Evolutionary conservation across 2,888 invertebrate genomes (phyloP).

Genomic region (Dicyrtoma fusca): DNA sequence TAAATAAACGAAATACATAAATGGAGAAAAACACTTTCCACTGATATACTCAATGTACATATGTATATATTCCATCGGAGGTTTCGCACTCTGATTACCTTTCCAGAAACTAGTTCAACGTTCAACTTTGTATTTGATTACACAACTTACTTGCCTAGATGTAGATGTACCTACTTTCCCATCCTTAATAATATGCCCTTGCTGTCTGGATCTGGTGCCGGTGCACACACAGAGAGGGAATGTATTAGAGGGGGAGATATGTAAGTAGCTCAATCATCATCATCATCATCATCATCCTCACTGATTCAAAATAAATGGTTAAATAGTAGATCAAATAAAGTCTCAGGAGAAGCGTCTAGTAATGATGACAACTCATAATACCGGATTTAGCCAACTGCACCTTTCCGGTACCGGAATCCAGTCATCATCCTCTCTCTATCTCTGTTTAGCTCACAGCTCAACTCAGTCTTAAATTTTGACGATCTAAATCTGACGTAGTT

Average conservation of each 20-base stretch:
- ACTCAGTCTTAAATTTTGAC: too few relatives aligned
- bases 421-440: neutral
- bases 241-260: too few relatives aligned
- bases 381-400: neutral
- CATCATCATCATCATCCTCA: too few relatives aligned
- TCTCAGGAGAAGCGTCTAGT: neutral
- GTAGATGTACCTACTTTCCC: too few relatives aligned
- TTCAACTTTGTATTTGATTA: too few relatives aligned
- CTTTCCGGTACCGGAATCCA: neutral
- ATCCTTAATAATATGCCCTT: too few relatives aligned
- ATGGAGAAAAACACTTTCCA: neutral
- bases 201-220: too few relatives aligned
- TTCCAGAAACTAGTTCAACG: neutral
- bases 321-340: conserved; percentile 1
- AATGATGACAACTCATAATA: conserved; percentile 6
- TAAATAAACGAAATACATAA: neutral
- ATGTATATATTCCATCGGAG: neutral
- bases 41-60: neutral
- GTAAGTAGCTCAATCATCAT: too few relatives aligned
- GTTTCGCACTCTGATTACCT: neutral
- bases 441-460: neutral
- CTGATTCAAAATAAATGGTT: too few relatives aligned
- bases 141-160: too few relatives aligned
- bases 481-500: too few relatives aligned
- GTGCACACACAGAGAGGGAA: too few relatives aligned